phyloP scores from a whole-genome alignment of 2,113 vertebrate species.

The Rhineura floridana region DNA sequence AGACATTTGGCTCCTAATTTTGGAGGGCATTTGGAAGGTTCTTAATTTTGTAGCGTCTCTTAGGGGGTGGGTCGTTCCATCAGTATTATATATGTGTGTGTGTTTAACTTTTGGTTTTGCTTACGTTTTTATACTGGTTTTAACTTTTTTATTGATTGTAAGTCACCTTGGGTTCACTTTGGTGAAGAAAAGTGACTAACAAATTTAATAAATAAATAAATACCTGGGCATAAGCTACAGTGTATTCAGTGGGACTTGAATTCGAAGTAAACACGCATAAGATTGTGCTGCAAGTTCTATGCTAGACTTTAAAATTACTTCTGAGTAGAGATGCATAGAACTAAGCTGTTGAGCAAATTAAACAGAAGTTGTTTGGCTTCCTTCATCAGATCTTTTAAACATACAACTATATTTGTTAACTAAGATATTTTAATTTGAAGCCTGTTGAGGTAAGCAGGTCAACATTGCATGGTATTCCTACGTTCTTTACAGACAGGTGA shows the following conservation, averaged over 20 bases:
- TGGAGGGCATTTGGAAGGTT: too few relatives aligned
- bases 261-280: neutral
- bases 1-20: too few relatives aligned
- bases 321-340: neutral
- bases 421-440: neutral
- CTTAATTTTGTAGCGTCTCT: too few relatives aligned
- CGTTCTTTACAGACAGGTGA: neutral
- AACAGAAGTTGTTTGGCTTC: neutral
- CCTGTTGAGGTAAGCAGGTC: neutral
- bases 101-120: too few relatives aligned
- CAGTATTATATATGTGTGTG: too few relatives aligned
- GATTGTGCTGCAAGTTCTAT: neutral
- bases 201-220: too few relatives aligned
- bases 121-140: too few relatives aligned
- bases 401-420: neutral
- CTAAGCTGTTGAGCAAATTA: neutral
- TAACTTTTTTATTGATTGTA: too few relatives aligned
- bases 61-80: too few relatives aligned
- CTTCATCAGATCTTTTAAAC: neutral
- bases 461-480: neutral
- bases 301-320: neutral
- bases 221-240: neutral
- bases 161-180: too few relatives aligned
- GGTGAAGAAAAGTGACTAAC: too few relatives aligned
- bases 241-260: neutral